Evolutionary conservation across 2,888 invertebrate species (phyloP), one percentile per base, ranked within the genome.

Genomic region (Aphodius granarius): DNA sequence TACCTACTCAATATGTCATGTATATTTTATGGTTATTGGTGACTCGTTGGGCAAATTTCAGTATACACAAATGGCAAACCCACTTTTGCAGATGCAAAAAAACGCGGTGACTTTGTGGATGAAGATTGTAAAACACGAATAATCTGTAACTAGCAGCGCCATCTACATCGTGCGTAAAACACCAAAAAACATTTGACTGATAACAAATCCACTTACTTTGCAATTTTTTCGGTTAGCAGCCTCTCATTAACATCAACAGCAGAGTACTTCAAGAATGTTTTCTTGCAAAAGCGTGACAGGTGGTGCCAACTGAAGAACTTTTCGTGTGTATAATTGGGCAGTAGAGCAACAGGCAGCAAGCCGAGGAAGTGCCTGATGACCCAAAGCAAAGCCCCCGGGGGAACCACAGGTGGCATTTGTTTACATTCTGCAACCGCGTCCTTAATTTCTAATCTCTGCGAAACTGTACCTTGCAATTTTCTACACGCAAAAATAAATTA

Each of bases 361-460:
- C 80, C 81, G 20, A 81, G 66, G 75, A 81, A 81, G 73, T 81
- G 80, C 9, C 81, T 75, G 16, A 81, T 71, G 16, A 80, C 73
- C 81, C 81, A 81, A 13, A 81, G 65, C 5, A 78, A 73, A 20
- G 77, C 74, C 2, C 81, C 80, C 9, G 80, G 80, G 3, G 77
- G 21, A 23, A 81, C 15, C 2, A 75, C 74, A 15, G 80, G 17
- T 43, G 73, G 65, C 77, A 77, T 75, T 18, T 75, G 75, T 73
- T 73, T 75, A 71, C 77, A 77, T 75, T 68, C 65, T 17, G 62
- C 64, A 21, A 75, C 66, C 13, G 64, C 66, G 63, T 77, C 75
- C 70, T 77, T 77, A 6, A 75, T 18, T 18, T 63, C 22, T 22
- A 77, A 66, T 6, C 77, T 73, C 43, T 77, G 73, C 22, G 19